Conservation (phyloP, 1,140 invertebrate genomes). For the Condylostylus longicornis region DNA sequence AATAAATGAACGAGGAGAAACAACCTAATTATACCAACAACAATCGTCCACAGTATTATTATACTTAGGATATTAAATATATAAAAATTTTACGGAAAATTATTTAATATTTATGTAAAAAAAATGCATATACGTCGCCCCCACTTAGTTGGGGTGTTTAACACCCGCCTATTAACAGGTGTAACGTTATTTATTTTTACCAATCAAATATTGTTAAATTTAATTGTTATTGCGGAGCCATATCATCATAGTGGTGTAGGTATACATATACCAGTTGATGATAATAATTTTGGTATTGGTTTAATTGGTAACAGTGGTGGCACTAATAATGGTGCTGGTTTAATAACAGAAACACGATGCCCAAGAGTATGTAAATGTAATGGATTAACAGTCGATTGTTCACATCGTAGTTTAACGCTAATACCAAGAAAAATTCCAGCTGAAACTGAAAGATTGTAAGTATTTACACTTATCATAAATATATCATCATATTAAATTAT, state of each 20-base stretch:
- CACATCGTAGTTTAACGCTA: constrained; percentile 58
- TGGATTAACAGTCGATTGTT: constrained; percentile 63
- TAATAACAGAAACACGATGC: constrained; percentile 38
- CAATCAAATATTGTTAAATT: neutral
- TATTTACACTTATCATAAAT: no score
- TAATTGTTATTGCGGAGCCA: constrained; percentile 17
- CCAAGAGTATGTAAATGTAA: constrained; percentile 66
- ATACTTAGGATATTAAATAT: no score
- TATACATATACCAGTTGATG: constrained; percentile 29
- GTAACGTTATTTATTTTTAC: neutral
- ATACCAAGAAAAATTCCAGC: constrained; percentile 59
- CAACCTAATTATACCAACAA: no score
- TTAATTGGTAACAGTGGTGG: neutral
- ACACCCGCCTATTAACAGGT: constrained; percentile 1
- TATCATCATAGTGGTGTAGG: constrained; percentile 23
- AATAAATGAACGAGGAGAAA: no score
- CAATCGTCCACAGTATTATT: no score
- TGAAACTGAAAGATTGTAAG: constrained; percentile 72
- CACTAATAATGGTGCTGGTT: constrained; percentile 13
- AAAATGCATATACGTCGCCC: constrained; percentile 9
- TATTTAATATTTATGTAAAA: no score
- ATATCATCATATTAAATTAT: no score
- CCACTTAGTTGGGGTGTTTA: constrained; percentile 1
- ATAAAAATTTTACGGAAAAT: no score
- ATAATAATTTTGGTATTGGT: no score